Evolutionary conservation across 1,140 invertebrate species (phyloP).

Genomic region (Lepidotrigona ventralis): DNA sequence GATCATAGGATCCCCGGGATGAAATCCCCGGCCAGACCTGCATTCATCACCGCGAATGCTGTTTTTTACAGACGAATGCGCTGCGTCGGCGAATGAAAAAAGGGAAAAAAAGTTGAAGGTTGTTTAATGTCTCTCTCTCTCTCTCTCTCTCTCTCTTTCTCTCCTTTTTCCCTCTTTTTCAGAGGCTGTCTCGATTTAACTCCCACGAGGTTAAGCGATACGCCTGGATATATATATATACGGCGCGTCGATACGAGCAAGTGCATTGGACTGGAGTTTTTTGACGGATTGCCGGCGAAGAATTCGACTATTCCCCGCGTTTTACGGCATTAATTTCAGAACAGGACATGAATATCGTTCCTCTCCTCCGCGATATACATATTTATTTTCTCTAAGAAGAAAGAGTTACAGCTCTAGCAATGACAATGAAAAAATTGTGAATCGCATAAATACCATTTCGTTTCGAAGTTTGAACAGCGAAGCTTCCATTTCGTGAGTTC

Average conservation of each 20-base stretch:
- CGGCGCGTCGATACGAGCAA: constrained; percentile 11
- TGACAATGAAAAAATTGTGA: not conserved
- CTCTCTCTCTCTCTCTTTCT: not conserved
- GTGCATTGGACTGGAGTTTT: constrained; percentile 6
- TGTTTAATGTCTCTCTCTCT: constrained; percentile 13
- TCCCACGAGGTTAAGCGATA: constrained; percentile 22
- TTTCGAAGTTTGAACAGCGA: no score
- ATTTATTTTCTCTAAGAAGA: not conserved
- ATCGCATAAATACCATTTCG: no score
- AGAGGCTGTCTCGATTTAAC: constrained; percentile 17
- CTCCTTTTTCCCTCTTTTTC: not conserved
- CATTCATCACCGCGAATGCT: constrained; percentile 7
- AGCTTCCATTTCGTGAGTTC: no score
- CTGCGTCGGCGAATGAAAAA: not conserved
- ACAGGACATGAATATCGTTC: not conserved
- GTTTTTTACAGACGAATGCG: constrained; percentile 15
- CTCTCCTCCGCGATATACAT: not conserved
- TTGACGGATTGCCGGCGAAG: constrained; percentile 16
- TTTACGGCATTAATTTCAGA: constrained; percentile 2
- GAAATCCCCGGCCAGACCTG: not conserved
- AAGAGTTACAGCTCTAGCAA: no score
- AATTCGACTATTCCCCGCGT: constrained; percentile 1
- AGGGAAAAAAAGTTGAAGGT: not conserved
- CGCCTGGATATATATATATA: not conserved
- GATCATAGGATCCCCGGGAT: not conserved